Evolutionary conservation across 2,113 vertebrate genomes (phyloP).

Genomic region (Amphiprion percula): DNA sequence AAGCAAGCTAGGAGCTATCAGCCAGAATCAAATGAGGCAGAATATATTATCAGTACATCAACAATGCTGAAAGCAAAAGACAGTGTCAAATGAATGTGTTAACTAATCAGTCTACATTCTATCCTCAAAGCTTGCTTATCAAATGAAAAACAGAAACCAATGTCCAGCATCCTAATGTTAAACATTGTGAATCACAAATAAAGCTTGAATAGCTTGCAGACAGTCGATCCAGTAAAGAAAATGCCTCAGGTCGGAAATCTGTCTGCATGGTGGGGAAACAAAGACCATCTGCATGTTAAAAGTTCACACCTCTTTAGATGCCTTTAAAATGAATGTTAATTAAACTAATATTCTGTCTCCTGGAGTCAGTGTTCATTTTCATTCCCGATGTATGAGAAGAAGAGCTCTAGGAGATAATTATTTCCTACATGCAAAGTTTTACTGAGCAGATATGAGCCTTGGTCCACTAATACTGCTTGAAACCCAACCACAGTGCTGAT

Average conservation of each 20-base stretch:
- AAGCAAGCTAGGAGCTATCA: slow-evolving; percentile 24
- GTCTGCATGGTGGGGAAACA: neutral
- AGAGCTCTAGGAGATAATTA: slow-evolving; percentile 73
- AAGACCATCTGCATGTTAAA: neutral
- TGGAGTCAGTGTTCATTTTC: slow-evolving; percentile 65
- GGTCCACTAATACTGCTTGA: slow-evolving; percentile 30
- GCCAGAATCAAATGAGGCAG: slow-evolving; percentile 30
- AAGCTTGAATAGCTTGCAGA: neutral
- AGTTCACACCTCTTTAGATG: slow-evolving; percentile 19
- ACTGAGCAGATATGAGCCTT: slow-evolving; percentile 51
- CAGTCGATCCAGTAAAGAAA: neutral
- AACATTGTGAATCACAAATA: neutral
- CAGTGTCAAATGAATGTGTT: neutral
- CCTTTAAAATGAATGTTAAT: slow-evolving; percentile 55
- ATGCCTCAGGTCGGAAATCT: neutral
- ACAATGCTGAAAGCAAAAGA: neutral
- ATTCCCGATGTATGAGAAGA: slow-evolving; percentile 53
- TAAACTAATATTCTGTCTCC: slow-evolving; percentile 46
- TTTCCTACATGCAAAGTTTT: slow-evolving; percentile 51
- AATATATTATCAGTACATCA: slow-evolving; percentile 15
- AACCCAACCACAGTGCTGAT: neutral
- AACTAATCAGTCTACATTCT: slow-evolving; percentile 2
- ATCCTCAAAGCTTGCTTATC: neutral
- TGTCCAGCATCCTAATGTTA: slow-evolving; percentile 2
- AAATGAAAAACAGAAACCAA: neutral